phyloP scores from a whole-genome alignment of 2,113 vertebrate genomes.

The Acrocephalus arundinaceus region DNA sequence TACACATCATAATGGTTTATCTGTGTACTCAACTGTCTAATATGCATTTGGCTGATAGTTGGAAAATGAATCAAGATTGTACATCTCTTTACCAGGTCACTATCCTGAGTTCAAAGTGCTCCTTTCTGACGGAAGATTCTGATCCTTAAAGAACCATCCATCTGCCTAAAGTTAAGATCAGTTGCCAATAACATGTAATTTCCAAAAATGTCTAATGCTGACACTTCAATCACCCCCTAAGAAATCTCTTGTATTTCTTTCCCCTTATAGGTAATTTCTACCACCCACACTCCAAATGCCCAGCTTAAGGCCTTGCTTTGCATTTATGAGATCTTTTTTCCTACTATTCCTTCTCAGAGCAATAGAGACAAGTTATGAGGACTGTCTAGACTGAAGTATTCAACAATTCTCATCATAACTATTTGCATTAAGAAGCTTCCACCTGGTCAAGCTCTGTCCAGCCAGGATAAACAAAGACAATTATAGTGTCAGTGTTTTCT shows the following conservation, averaged over 20 bases:
- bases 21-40: neutral
- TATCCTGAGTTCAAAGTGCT: neutral
- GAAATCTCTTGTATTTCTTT: neutral
- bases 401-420: neutral
- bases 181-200: neutral
- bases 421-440: neutral
- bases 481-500: neutral
- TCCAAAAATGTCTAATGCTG: neutral
- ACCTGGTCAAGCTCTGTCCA: neutral
- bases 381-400: neutral
- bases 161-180: neutral
- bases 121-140: neutral
- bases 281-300: neutral
- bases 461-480: neutral
- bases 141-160: neutral
- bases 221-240: neutral
- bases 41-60: neutral
- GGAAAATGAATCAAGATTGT: neutral
- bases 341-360: neutral
- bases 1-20: neutral
- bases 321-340: neutral
- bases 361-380: neutral
- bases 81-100: rapidly evolving
- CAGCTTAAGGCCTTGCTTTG: neutral
- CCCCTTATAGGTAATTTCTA: neutral